Conservation (phyloP, 2,888 invertebrate species). For the Tetranychus piercei region DNA sequence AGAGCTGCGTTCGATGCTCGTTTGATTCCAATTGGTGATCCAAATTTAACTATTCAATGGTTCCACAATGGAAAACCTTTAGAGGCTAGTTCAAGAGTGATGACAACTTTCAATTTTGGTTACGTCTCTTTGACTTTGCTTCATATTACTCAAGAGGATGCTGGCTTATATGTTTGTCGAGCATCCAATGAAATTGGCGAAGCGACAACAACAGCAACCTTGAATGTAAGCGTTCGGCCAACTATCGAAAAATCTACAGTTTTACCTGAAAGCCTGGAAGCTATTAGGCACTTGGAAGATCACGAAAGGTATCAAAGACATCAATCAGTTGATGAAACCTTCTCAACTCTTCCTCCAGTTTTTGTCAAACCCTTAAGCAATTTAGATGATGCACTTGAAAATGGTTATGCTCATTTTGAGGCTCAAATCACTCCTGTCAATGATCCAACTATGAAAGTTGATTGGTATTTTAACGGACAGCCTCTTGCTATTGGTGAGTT, state of each 20-base stretch:
- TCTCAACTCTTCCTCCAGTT: slow-evolving; percentile 42
- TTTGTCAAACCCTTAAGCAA: slow-evolving; percentile 73
- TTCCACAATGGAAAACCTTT: slow-evolving; percentile 78
- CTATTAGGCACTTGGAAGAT: slow-evolving; percentile 65
- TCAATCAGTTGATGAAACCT: slow-evolving; percentile 36
- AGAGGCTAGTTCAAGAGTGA: slow-evolving; percentile 55
- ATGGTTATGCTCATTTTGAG: slow-evolving; percentile 78
- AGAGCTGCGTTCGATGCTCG: slow-evolving; percentile 85
- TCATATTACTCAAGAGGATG: slow-evolving; percentile 46
- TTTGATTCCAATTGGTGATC: slow-evolving; percentile 59
- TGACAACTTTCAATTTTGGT: slow-evolving; percentile 85
- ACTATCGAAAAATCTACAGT: slow-evolving; percentile 41
- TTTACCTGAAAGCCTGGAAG: slow-evolving; percentile 72
- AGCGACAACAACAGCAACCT: slow-evolving; percentile 38
- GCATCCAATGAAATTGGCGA: slow-evolving; percentile 65
- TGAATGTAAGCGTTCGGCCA: slow-evolving; percentile 29
- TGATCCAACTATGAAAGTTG: slow-evolving; percentile 79
- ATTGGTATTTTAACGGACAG: slow-evolving; percentile 61
- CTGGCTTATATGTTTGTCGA: slow-evolving; percentile 85
- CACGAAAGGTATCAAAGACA: background rate
- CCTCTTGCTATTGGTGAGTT: slow-evolving; percentile 70
- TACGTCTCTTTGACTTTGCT: slow-evolving; percentile 76
- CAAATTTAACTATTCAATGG: slow-evolving; percentile 75
- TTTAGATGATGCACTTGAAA: slow-evolving; percentile 60
- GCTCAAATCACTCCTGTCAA: slow-evolving; percentile 62